Evolutionary conservation across 2,797 vertebrate genomes (phyloP), one percentile per base, ranked within the genome.

Genomic region (Gymnothorax reevesii): DNA sequence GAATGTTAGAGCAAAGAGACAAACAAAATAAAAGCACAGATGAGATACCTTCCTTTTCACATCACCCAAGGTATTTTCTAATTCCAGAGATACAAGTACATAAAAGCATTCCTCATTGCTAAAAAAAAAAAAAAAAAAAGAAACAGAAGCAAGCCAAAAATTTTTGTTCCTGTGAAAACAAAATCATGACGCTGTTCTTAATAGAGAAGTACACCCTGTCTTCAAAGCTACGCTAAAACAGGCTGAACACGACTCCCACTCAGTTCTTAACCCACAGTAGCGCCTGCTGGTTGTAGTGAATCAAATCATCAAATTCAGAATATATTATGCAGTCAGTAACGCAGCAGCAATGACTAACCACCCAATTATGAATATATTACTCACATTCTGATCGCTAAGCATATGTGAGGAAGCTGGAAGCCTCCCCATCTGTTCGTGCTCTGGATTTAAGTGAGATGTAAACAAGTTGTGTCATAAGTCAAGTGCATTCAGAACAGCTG

Each of bases 191-290:
- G 77, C n/a, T 80, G 20, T 52, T 55, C 77, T 10, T n/a, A 54
- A 17, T 20, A 22, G 15, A 13, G 52, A 80, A 49, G 33, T 49
- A 77, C 73, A 77, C 55, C 6, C 52, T 80, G 49, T 55, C n/a
- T 55, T 55, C 49, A 80, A 55, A 22, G 77, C 20, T 6, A 54
- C 55, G 22, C 77, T 80, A 80, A 80, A 80, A 80, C n/a, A 80
- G 52, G 52, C 52, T 55, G 7, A 80, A 55, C 12, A 80, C 25
- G 10, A 80, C 77, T 80, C 77, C 77, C 77, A 80, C 77, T 55
- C 77, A 52, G 17, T 9, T 55, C 52, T 13, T 25, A 80, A n/a
- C 77, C 52, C 52, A 80, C 20, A 75, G 73, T 77, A 49, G 33
- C 42, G 52, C 15, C 77, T n/a, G 77, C 20, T 80, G 4, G 20